Base-by-base conservation (phyloP, 1,140 invertebrate species). In the Pemphigus obesinymphae region DNA sequence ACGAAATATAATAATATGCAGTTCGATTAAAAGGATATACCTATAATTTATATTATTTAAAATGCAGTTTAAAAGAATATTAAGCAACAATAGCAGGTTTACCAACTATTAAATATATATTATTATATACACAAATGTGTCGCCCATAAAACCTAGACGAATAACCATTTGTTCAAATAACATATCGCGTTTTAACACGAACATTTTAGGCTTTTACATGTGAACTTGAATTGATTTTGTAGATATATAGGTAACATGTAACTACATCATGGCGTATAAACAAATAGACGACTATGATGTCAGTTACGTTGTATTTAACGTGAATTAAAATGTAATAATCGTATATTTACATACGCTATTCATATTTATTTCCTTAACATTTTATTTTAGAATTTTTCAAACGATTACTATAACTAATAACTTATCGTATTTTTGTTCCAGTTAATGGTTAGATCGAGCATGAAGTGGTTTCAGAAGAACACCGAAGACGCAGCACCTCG, bases 391-490 rank as follows among this genome's bases (percentile, higher is more conserved):
- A 53, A 23, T n/a, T 53, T n/a, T n/a, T n/a, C n/a, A n/a, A 40
- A 43, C 6, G 11, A 23, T 37, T 0, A 3, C 0, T 6, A 0
- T 6, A 40, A 7, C 0, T 40, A 70, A 34, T 43, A 43, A 26
- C 20, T 26, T 20, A 20, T 45, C 50, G 1, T n/a, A n/a, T 50
- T 73, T 73, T 45, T 72, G 68, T 72, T 72, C n/a, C n/a, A 73
- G 70, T 31, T 50, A n/a, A 50, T 20, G 43, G 15, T 50, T 31
- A 31, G 26, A 50, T 31, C 70, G 20, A 76, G 31, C 11, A 80
- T 80, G 76, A 80, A 80, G 55, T 80, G 76, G 76, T 80, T 80
- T 80, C 76, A 80, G 7, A 80, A 80, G 45, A 80, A 80, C 8
- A 40, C 55, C 3, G 76, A 80, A 80, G 76, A 80, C n/a, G 73